These are phyloP conservation scores for Hartigia nigra DNA, from an alignment of 2,888 invertebrate genomes.

Conservation along the genomic window DNA sequence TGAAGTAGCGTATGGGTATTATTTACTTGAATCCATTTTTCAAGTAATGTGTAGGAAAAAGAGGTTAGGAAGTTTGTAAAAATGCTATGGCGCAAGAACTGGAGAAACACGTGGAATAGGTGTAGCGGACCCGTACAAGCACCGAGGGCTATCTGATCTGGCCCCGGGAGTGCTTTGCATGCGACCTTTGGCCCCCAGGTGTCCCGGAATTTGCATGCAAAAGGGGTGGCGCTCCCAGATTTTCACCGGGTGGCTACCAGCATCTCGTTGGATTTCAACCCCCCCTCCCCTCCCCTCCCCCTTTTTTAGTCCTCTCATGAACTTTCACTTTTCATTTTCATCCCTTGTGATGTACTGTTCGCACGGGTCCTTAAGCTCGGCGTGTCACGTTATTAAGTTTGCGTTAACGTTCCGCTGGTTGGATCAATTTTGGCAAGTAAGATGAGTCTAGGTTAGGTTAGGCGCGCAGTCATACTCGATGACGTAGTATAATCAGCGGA, in stretches of 20 bases:
- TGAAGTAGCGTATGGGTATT: neutral
- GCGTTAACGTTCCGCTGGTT: constrained; percentile 33
- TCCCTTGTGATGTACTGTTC: constrained; percentile 21
- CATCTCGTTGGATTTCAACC: constrained; percentile 37
- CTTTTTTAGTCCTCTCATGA: constrained; percentile 18
- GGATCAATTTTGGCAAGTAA: neutral
- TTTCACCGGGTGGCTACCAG: constrained; percentile 27
- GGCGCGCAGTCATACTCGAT: neutral
- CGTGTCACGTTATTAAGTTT: constrained; percentile 57
- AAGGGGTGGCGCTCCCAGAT: constrained; percentile 55
- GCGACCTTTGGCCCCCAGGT: constrained; percentile 62
- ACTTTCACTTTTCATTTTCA: constrained; percentile 28
- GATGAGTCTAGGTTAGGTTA: neutral
- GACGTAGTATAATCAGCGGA: neutral
- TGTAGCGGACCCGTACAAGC: neutral
- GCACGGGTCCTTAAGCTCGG: constrained; percentile 48
- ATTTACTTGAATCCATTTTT: neutral
- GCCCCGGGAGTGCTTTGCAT: constrained; percentile 60
- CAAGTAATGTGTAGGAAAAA: neutral
- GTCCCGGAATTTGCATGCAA: constrained; percentile 64
- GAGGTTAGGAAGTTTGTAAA: neutral
- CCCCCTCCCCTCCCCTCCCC: neutral
- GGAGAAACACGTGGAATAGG: neutral
- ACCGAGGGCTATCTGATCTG: constrained; percentile 47
- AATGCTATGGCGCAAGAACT: neutral